Evolutionary conservation across 2,113 vertebrate species (phyloP).

Genomic region (Spheniscus mendiculus): DNA sequence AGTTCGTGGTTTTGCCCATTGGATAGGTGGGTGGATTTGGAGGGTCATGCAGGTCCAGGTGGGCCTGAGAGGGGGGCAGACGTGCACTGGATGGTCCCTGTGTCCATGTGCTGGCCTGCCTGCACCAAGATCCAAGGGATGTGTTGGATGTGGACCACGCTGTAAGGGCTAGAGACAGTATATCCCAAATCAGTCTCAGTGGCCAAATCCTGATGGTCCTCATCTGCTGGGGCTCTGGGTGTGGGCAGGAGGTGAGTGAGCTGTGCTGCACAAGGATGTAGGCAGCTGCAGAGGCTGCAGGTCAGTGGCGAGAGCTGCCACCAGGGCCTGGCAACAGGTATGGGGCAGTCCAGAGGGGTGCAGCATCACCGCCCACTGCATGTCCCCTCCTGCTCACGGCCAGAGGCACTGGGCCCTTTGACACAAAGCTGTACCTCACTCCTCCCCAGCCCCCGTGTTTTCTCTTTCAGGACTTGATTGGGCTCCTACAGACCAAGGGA

Average conservation of each 20-base stretch:
- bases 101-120: neutral
- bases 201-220: neutral
- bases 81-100: neutral
- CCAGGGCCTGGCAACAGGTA: no score
- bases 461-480: neutral
- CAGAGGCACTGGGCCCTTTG: neutral
- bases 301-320: neutral
- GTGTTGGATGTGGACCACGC: neutral
- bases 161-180: neutral
- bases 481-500: neutral
- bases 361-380: neutral
- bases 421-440: accelerated
- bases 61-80: neutral
- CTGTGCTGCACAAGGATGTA: neutral
- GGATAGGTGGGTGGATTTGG: neutral
- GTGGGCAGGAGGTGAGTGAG: neutral
- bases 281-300: neutral
- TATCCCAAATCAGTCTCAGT: neutral
- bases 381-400: neutral
- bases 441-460: accelerated
- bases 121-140: neutral
- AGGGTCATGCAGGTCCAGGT: neutral
- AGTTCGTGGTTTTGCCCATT: accelerated
- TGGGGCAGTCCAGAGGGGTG: neutral
- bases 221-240: accelerated